Evolutionary conservation across 2,113 vertebrate species (phyloP).

Genomic region (Syngnathoides biaculeatus): DNA sequence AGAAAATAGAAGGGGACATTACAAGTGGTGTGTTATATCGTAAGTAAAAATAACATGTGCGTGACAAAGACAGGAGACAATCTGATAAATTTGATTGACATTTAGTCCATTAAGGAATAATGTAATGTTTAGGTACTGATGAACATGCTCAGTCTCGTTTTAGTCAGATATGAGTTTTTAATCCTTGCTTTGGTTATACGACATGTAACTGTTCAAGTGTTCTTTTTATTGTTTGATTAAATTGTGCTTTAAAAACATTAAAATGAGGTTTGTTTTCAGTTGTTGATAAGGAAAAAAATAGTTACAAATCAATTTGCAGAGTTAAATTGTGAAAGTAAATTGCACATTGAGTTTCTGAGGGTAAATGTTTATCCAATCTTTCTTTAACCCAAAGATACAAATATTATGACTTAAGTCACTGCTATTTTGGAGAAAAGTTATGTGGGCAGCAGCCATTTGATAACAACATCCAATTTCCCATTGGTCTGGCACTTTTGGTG

Average conservation of each 20-base stretch:
- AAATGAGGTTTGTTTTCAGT: slow-evolving; percentile 2
- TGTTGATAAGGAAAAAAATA: neutral
- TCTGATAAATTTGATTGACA: too few relatives aligned
- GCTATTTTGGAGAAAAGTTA: too few relatives aligned
- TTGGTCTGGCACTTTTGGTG: too few relatives aligned
- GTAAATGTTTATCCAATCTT: neutral
- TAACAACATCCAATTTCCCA: too few relatives aligned
- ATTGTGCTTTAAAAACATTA: slow-evolving; percentile 3
- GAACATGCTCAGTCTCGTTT: neutral
- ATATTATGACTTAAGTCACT: too few relatives aligned
- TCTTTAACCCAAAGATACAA: too few relatives aligned
- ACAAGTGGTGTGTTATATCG: too few relatives aligned
- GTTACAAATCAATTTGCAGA: slow-evolving; percentile 8
- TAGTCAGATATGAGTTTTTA: neutral
- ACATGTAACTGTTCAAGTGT: too few relatives aligned
- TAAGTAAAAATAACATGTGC: too few relatives aligned
- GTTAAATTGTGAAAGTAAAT: slow-evolving; percentile 1
- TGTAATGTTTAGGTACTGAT: neutral
- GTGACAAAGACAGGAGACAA: too few relatives aligned
- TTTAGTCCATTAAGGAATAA: neutral
- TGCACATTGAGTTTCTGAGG: neutral
- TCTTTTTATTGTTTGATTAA: slow-evolving; percentile 1
- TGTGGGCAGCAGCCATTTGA: too few relatives aligned
- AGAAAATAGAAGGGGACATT: too few relatives aligned
- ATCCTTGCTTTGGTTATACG: neutral